phyloP scores from a whole-genome alignment of 2,113 vertebrate genomes.

The Climacteris rufus region DNA sequence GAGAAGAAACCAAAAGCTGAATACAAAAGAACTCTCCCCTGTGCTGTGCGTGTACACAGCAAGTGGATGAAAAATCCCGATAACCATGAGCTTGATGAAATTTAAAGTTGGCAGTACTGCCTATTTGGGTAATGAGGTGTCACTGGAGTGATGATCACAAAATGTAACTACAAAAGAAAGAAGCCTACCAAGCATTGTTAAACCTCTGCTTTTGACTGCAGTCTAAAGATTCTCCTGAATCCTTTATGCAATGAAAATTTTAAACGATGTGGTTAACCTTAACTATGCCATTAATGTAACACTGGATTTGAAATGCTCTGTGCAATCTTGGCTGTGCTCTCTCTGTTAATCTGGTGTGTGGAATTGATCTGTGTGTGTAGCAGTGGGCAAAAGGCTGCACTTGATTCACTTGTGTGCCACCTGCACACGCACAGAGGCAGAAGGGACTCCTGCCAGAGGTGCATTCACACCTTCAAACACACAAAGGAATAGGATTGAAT shows the following conservation, averaged over 20 bases:
- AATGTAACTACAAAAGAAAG: slow-evolving; percentile 6
- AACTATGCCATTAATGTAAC: neutral
- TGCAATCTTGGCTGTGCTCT: neutral
- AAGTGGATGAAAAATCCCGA: neutral
- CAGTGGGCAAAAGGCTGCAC: neutral
- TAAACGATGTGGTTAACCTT: slow-evolving; percentile 26
- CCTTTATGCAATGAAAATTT: neutral
- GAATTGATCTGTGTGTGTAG: neutral
- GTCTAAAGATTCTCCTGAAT: neutral
- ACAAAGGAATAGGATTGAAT: neutral
- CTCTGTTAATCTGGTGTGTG: neutral
- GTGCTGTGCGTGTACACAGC: neutral
- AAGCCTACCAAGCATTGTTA: slow-evolving; percentile 39
- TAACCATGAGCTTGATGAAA: neutral
- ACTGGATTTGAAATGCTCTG: neutral
- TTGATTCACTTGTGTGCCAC: neutral
- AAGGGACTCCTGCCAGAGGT: neutral
- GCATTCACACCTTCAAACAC: neutral
- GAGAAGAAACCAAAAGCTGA: neutral
- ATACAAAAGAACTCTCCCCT: neutral
- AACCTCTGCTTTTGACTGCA: neutral
- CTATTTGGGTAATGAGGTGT: slow-evolving; percentile 26
- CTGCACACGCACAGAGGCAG: rapidly evolving
- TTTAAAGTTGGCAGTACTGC: neutral
- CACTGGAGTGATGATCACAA: slow-evolving; percentile 5